A percentile compares a stretch with the other conserved stretches of the same genome.
Conservation (phyloP, 2,888 invertebrate genomes). For the Xestia rhomboidea region DNA sequence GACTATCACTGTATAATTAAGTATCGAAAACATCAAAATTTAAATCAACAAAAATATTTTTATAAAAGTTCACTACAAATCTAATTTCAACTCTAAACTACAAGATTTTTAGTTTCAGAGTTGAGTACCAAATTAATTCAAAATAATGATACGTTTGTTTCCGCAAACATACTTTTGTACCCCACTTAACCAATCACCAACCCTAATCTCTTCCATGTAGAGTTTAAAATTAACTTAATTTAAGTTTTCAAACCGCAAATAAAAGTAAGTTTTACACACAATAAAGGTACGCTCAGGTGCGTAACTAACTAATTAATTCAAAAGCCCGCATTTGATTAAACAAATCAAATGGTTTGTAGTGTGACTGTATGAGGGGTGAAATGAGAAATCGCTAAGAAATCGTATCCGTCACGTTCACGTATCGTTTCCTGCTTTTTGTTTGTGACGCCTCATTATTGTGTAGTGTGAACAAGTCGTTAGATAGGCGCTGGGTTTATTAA, state of each 20-base stretch:
- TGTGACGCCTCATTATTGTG: conserved; percentile 83
- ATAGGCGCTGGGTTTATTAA: conserved; percentile 49
- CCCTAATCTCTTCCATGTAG: fast-evolving
- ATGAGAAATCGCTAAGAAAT: conserved; percentile 91
- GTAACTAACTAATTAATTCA: conserved; percentile 90
- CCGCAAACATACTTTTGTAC: conserved; percentile 41
- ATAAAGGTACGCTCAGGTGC: conserved; percentile 88
- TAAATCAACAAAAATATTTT: conserved; percentile 66
- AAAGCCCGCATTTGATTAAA: conserved; percentile 91
- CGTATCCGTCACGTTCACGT: conserved; percentile 88
- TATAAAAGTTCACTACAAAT: conserved; percentile 26
- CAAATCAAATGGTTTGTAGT: conserved; percentile 89
- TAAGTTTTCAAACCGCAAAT: conserved; percentile 13
- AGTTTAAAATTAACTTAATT: conserved; percentile 42
- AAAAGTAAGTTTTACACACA: conserved; percentile 70
- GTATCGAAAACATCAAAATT: conserved; percentile 60
- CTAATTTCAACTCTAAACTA: conserved; percentile 43
- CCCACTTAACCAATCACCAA: not conserved
- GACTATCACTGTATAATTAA: conserved; percentile 82
- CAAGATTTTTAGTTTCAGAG: conserved; percentile 46
- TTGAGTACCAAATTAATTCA: conserved; percentile 44
- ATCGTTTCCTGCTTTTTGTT: conserved; percentile 87
- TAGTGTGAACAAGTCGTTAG: conserved; percentile 57
- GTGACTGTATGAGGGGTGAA: conserved; percentile 79
- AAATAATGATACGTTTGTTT: conserved; percentile 62